Evolutionary conservation across 2,113 vertebrate genomes (phyloP).

Genomic region (Pseudopodoces humilis): DNA sequence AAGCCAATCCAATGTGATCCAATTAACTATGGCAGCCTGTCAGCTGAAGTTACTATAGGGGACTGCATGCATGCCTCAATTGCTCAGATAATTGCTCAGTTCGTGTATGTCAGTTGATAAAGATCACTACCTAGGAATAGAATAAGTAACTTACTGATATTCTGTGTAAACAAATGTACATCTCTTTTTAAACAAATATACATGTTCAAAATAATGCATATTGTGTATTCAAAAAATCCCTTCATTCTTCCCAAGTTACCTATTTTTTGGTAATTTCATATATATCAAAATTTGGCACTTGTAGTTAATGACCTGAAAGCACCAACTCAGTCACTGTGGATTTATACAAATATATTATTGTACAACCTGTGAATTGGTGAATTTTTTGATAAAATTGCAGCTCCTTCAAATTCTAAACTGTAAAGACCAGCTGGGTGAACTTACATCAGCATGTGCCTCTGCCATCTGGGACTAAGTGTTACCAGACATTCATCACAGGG

Average conservation of each 20-base stretch:
- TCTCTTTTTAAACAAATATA: neutral
- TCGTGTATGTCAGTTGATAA: neutral
- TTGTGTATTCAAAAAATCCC: neutral
- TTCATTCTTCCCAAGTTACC: neutral
- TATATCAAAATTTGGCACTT: neutral
- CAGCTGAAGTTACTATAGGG: neutral
- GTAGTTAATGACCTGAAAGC: neutral
- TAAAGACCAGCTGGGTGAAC: neutral
- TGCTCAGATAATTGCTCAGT: neutral
- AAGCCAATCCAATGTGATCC: neutral
- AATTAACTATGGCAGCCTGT: neutral
- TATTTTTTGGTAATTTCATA: neutral
- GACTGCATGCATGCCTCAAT: neutral
- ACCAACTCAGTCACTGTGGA: neutral
- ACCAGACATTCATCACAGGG: neutral
- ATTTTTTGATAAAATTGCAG: neutral
- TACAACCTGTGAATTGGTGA: neutral
- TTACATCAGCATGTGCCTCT: neutral
- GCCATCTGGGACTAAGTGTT: neutral
- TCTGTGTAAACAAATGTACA: neutral
- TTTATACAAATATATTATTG: neutral
- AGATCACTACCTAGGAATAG: neutral
- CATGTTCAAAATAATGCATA: neutral
- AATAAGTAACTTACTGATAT: neutral
- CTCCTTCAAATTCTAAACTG: neutral